Evolutionary conservation across 2,797 vertebrate genomes (phyloP).

Genomic region (Syngnathus rostellatus): DNA sequence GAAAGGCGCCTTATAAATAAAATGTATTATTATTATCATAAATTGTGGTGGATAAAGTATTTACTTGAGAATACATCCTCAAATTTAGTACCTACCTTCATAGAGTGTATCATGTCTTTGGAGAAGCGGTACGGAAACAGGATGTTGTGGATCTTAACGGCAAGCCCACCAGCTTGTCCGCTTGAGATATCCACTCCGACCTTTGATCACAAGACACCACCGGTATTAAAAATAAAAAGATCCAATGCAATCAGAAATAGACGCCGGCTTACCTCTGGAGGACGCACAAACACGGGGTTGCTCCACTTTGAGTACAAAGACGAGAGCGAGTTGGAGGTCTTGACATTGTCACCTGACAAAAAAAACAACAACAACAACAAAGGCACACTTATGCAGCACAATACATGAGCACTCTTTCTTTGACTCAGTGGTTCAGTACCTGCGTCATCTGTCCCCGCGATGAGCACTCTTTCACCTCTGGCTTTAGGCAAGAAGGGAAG

Average conservation of each 20-base stretch:
- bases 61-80: neutral
- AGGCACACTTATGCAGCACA: neutral
- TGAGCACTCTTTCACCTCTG: slow-evolving; percentile 70
- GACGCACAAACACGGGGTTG: slow-evolving; percentile 87
- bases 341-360: slow-evolving; percentile 30
- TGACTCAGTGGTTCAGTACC: slow-evolving; percentile 59
- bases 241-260: neutral
- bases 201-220: slow-evolving; percentile 50
- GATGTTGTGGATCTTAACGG: slow-evolving; percentile 92
- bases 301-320: slow-evolving; percentile 83
- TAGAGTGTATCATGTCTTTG: slow-evolving; percentile 90
- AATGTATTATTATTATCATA: too few species aligned
- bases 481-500: slow-evolving; percentile 87
- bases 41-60: neutral
- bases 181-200: slow-evolving; percentile 84
- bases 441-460: slow-evolving; percentile 67
- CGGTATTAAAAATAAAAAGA: neutral
- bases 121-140: slow-evolving; percentile 93
- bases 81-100: slow-evolving; percentile 68
- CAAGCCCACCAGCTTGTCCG: slow-evolving; percentile 74
- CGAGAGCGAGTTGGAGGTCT: slow-evolving; percentile 64
- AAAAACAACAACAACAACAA: neutral
- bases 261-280: slow-evolving; percentile 68
- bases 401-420: neutral
- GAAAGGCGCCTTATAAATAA: too few species aligned